These are phyloP conservation scores for Zosterops japonicus DNA, from an alignment of 2,113 vertebrate species.

Conservation along the genomic window DNA sequence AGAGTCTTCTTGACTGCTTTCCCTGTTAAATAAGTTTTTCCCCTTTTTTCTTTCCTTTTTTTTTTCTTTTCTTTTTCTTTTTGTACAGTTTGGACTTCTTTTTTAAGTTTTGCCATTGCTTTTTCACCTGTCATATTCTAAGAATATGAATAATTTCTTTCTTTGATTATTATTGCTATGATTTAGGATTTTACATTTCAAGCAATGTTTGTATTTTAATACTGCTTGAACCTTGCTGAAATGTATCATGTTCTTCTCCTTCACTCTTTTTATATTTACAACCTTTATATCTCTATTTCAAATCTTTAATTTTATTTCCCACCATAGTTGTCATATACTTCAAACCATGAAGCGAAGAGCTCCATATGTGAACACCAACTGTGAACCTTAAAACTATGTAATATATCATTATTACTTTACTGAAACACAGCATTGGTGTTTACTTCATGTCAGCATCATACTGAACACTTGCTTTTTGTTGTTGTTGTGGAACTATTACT, in stretches of 20 bases:
- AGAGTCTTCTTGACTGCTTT: background rate
- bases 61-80: too few relatives aligned
- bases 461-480: background rate
- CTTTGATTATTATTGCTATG: background rate
- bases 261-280: background rate
- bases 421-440: background rate
- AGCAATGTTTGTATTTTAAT: background rate
- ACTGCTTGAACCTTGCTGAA: background rate
- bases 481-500: background rate
- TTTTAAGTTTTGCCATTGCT: background rate
- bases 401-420: background rate
- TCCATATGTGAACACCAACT: background rate
- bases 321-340: background rate
- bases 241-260: background rate
- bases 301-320: background rate
- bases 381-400: background rate
- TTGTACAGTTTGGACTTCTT: fast-evolving
- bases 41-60: background rate
- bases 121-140: background rate
- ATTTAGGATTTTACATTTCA: background rate
- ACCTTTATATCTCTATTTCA: background rate
- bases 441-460: background rate
- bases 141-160: background rate
- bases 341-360: background rate
- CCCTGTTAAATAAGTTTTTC: background rate